A percentile compares a stretch with the other conserved stretches of the same genome.
These are phyloP conservation scores for Toxotes lorentzi DNA, from an alignment of 2,797 vertebrate species.

Conservation along the genomic window DNA sequence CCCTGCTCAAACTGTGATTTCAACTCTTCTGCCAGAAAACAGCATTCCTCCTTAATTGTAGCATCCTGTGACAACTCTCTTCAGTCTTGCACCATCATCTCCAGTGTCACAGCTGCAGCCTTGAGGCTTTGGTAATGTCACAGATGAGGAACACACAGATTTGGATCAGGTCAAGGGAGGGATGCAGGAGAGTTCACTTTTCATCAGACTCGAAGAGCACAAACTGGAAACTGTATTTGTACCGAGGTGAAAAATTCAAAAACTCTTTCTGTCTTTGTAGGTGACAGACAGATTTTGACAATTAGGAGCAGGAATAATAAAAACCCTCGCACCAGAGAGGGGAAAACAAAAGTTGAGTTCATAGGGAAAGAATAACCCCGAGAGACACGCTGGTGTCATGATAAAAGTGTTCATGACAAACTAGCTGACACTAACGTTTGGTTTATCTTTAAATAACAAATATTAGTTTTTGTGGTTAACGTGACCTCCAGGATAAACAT, in stretches of 20 bases:
- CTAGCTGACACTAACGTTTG: conserved; percentile 36
- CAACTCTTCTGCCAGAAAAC: conserved; percentile 55
- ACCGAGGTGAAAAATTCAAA: conserved; percentile 4
- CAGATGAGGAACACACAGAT: conserved; percentile 20
- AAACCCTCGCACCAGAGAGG: background rate
- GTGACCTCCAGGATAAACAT: conserved; percentile 37
- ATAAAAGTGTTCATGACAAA: conserved; percentile 44
- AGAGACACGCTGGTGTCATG: conserved; percentile 17
- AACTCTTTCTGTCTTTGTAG: background rate
- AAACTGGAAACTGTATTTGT: conserved; percentile 2
- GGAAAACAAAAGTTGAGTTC: conserved; percentile 2
- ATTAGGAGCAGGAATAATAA: conserved; percentile 14
- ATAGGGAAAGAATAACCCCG: background rate
- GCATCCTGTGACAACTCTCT: conserved; percentile 69
- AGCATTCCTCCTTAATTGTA: conserved; percentile 68
- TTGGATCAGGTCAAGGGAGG: conserved; percentile 7
- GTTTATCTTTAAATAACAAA: conserved; percentile 48
- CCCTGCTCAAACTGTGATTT: conserved; percentile 48
- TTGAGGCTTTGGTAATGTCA: background rate
- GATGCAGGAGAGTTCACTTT: conserved; percentile 31
- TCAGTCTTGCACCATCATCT: conserved; percentile 60
- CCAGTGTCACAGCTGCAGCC: conserved; percentile 10
- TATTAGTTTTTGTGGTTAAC: conserved; percentile 38
- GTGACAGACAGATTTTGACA: conserved; percentile 22
- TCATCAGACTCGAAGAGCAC: conserved; percentile 26